These are phyloP conservation scores for Mythimna impura DNA, from an alignment of 2,888 invertebrate genomes.

Conservation along the genomic window DNA sequence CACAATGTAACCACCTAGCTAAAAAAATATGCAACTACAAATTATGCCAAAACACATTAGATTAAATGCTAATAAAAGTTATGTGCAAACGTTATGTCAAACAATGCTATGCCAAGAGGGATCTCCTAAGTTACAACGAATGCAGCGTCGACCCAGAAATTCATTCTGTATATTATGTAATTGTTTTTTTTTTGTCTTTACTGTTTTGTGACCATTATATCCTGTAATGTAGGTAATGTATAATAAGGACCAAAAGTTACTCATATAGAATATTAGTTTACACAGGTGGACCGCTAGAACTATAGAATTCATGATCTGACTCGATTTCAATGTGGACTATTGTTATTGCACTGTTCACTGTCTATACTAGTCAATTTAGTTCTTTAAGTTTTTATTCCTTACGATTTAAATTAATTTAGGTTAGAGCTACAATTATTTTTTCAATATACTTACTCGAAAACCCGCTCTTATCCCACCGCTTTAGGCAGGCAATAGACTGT, in stretches of 20 bases:
- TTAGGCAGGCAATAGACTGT: too few relatives aligned
- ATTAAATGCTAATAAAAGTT: neutral
- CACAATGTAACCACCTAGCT: too few relatives aligned
- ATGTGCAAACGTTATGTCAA: neutral
- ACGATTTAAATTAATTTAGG: neutral
- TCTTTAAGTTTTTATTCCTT: neutral
- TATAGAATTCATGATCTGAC: neutral
- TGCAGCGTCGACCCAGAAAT: neutral
- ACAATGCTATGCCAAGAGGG: too few relatives aligned
- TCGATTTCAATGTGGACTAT: neutral
- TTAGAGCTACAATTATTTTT: neutral
- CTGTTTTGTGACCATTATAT: conserved; percentile 2
- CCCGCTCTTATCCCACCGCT: too few relatives aligned
- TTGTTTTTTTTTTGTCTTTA: neutral
- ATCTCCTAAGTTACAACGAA: neutral
- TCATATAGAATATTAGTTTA: neutral
- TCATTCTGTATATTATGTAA: neutral
- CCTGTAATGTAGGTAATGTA: neutral
- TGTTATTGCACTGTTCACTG: neutral
- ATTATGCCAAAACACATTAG: too few relatives aligned
- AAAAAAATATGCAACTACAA: too few relatives aligned
- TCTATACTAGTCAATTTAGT: conserved; percentile 30
- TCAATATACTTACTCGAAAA: too few relatives aligned
- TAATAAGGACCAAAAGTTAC: neutral
- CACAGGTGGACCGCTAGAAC: neutral